Evolutionary conservation across 2,888 invertebrate genomes (phyloP).

Genomic region (Merodon equestris): DNA sequence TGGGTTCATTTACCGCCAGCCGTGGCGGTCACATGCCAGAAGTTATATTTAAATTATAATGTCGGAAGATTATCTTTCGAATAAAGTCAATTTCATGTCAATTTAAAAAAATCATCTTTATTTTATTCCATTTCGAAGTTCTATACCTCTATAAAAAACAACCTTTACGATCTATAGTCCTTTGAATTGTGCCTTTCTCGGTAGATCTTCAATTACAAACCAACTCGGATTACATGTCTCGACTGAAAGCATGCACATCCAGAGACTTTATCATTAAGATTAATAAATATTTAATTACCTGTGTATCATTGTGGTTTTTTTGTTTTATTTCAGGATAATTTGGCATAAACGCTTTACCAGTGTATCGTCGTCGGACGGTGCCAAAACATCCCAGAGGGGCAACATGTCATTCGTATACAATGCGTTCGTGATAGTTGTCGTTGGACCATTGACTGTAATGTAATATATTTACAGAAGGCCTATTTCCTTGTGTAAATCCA

Average conservation of each 20-base stretch:
- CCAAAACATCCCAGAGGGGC: slow-evolving; percentile 16
- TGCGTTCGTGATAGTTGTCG: slow-evolving; percentile 27
- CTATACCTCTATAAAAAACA: no score
- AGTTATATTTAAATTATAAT: no score
- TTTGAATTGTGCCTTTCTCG: slow-evolving; percentile 1
- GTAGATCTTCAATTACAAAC: slow-evolving; percentile 33
- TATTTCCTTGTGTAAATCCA: slow-evolving; percentile 6
- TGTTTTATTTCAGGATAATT: slow-evolving; percentile 62
- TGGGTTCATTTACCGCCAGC: no score
- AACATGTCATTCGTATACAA: slow-evolving; percentile 20
- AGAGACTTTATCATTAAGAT: slow-evolving; percentile 22
- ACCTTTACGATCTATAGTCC: no score
- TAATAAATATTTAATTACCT: slow-evolving; percentile 38
- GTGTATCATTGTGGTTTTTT: slow-evolving; percentile 20
- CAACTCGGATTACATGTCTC: slow-evolving; percentile 21
- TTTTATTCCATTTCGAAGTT: no score
- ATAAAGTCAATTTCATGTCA: no score
- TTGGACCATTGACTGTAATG: slow-evolving; percentile 28
- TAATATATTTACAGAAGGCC: slow-evolving; percentile 41
- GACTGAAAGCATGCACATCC: not conserved
- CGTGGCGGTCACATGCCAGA: no score
- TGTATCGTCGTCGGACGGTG: not conserved
- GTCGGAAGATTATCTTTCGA: no score
- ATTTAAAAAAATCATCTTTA: no score
- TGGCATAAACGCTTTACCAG: slow-evolving; percentile 21